Base-by-base conservation (phyloP, 2,113 vertebrate genomes). In the Struthio camelus region DNA sequence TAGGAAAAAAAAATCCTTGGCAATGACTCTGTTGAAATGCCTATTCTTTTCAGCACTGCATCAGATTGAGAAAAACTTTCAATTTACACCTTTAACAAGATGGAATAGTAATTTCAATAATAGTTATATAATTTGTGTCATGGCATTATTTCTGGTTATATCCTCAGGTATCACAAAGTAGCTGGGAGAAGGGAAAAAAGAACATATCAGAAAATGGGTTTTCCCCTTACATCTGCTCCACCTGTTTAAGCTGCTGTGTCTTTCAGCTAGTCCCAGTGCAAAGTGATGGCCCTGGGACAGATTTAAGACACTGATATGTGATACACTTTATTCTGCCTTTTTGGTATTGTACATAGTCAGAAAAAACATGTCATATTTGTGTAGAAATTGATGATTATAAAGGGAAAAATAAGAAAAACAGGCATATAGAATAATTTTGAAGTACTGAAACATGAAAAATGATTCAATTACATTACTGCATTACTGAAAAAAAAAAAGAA, bases 21-120 rank as follows among this genome's bases (percentile, higher is more conserved):
- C 95, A 92, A 83, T 80, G 95, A 94, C 91, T 96, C 87, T 96
- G 95, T 78, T 78, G 97, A 98, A 97, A 97, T 71, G 90, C 46
- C 91, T 92, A 88, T 88, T 92, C 83, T 96, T 97, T 97, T 85
- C 91, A 96, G 95, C 85, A 89, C 85, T 96, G 53, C 77, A 97
- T 92, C 78, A 81, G 58, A 96, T 4, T 87, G 59, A 77, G 96
- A 96, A 94, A 97, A 98, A 81, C 70, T 93, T 98, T 88, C 76
- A 97, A 96, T 98, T 96, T 77, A 96, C 83, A 89, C 85, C 92
- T 98, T 94, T 88, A 90, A 67, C 50, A 93, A 87, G 36, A 19
- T 59, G 58, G 91, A 97, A 94, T 8, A 96, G 71, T 71, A 96
- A 92, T 94, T 97, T 93, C 90, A 81, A n/a, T n/a, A n/a, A n/a